phyloP scores from a whole-genome alignment of 2,113 vertebrate species.

The Corapipo altera region DNA sequence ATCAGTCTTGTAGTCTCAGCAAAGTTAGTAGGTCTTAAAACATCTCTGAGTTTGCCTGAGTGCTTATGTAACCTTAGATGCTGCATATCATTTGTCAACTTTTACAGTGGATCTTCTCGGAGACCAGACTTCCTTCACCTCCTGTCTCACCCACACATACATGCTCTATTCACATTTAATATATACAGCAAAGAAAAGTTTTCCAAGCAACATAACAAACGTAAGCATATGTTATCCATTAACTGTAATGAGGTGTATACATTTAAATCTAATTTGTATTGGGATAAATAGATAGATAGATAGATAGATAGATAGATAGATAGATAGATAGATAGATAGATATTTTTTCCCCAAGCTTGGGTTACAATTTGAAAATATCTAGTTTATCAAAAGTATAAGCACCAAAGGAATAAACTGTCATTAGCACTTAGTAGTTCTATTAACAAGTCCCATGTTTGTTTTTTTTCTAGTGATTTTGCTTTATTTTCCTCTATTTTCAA shows the following conservation, averaged over 20 bases:
- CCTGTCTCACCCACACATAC: neutral
- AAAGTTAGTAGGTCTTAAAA: neutral
- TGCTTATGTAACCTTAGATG: neutral
- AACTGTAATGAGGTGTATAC: neutral
- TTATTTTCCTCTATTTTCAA: neutral
- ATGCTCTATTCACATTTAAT: neutral
- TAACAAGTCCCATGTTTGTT: neutral
- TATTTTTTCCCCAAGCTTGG: neutral
- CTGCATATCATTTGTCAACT: rapidly evolving
- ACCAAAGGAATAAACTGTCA: neutral
- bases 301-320: too few species aligned
- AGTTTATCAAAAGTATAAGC: neutral
- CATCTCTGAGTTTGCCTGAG: neutral
- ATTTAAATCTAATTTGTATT: neutral
- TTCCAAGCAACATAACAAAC: neutral
- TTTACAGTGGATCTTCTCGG: neutral
- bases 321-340: neutral
- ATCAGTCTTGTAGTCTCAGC: neutral
- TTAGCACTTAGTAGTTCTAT: neutral
- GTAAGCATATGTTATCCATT: neutral
- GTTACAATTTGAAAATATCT: neutral
- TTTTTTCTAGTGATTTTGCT: neutral
- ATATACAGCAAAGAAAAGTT: neutral
- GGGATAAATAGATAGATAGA: neutral
- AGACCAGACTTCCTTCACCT: neutral